phyloP scores from a whole-genome alignment of 2,113 vertebrate species.

The Tachysurus vachellii region DNA sequence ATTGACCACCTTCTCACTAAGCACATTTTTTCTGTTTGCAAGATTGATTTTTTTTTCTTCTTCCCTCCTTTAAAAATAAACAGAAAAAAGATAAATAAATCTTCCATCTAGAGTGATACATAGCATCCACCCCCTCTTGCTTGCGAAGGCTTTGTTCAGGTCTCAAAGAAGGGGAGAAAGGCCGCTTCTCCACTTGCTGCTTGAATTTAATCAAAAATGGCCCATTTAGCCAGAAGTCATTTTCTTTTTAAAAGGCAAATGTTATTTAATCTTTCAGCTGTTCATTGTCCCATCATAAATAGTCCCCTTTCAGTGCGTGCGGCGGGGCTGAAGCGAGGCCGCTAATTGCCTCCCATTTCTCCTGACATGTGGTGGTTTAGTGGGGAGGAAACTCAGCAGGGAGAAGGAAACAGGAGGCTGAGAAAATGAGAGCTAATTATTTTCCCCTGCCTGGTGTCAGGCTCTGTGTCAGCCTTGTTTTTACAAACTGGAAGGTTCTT shows the following conservation, averaged over 20 bases:
- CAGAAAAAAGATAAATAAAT: conserved; percentile 77
- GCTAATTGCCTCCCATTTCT: conserved; percentile 99
- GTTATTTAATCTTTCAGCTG: conserved; percentile 99
- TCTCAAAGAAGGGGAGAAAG: conserved; percentile 82
- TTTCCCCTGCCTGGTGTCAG: conserved; percentile 99
- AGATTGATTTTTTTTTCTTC: conserved; percentile 75
- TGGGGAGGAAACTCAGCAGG: conserved; percentile 99
- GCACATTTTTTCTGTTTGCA: conserved; percentile 86
- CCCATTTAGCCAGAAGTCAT: conserved; percentile 99
- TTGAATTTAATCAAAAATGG: conserved; percentile 99
- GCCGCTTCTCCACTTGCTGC: conserved; percentile 98
- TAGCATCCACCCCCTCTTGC: conserved; percentile 85
- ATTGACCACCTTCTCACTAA: conserved; percentile 86
- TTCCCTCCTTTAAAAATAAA: conserved; percentile 77
- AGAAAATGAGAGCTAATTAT: conserved; percentile 99
- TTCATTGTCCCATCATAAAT: conserved; percentile 99
- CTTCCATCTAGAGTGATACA: conserved; percentile 93
- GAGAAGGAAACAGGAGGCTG: conserved; percentile 99
- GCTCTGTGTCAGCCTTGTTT: conserved; percentile 99
- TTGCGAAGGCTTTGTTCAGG: conserved; percentile 85
- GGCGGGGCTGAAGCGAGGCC: conserved; percentile 99
- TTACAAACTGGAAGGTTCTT: conserved; percentile 99
- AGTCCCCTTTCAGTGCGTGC: conserved; percentile 99
- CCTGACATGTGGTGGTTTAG: conserved; percentile 99
- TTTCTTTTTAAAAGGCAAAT: conserved; percentile 99